Evolutionary conservation across 1,140 invertebrate genomes (phyloP).

Genomic region (fruit fly (Drosophila melanogaster)): DNA sequence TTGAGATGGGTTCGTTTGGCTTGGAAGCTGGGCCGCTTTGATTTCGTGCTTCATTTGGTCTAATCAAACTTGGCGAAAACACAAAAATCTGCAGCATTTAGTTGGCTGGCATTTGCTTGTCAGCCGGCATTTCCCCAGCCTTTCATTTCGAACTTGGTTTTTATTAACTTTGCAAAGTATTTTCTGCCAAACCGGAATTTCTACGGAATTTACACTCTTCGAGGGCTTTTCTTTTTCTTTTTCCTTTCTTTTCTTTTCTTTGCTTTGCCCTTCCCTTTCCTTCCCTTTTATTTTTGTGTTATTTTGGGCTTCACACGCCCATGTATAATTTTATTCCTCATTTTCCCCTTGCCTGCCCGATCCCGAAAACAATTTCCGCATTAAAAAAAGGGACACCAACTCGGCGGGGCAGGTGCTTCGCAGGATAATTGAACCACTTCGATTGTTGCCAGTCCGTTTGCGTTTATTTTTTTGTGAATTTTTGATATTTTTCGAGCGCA

Average conservation of each 20-base stretch:
- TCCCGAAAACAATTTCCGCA: slow-evolving; percentile 32
- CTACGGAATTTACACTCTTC: slow-evolving; percentile 67
- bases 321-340: slow-evolving; percentile 55
- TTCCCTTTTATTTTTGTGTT: slow-evolving; percentile 31
- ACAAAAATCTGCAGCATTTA: slow-evolving; percentile 54
- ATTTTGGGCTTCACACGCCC: slow-evolving; percentile 52
- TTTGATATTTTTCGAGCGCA: slow-evolving; percentile 31
- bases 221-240: slow-evolving; percentile 10
- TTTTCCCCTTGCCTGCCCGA: not conserved
- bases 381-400: slow-evolving; percentile 28
- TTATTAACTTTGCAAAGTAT: slow-evolving; percentile 66
- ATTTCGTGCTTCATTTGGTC: slow-evolving; percentile 79
- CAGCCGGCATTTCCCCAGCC: slow-evolving; percentile 5
- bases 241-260: slow-evolving; percentile 7
- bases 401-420: slow-evolving; percentile 42
- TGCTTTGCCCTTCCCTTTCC: not conserved
- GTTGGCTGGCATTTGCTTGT: slow-evolving; percentile 69
- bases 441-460: slow-evolving; percentile 56
- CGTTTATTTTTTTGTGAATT: slow-evolving; percentile 40
- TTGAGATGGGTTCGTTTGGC: slow-evolving; percentile 46
- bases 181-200: slow-evolving; percentile 70
- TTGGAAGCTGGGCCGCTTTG: slow-evolving; percentile 49
- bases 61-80: slow-evolving; percentile 65
- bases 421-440: slow-evolving; percentile 70
- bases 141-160: slow-evolving; percentile 47